Base-by-base conservation (phyloP, 2,888 invertebrate species). In the Belgica antarctica region DNA sequence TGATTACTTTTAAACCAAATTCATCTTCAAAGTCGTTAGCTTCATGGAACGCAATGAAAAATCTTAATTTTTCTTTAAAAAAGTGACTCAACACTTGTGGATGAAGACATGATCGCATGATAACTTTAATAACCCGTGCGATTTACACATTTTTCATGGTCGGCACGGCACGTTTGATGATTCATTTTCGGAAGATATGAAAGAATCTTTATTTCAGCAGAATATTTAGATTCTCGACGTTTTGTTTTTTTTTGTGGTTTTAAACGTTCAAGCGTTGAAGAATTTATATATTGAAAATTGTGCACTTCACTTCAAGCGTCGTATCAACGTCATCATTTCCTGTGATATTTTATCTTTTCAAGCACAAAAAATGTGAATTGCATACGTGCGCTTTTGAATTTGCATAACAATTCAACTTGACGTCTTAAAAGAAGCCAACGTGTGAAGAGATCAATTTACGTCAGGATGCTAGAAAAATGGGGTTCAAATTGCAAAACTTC, bases 131-230 rank as follows among this genome's bases (percentile, higher is more conserved):
- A 62, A 24, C 36, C 34, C 36, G 19, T n/a, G 19, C 62, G 34
- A 62, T 62, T 62, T 62, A 62, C 62, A 62, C 62, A 62, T 8
- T 62, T 24, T 62, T 62, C 19, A 17, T 36, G 62, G 34, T 62
- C 41, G 36, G 36, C 62, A 22, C 41, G 36, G 36, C 62, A 22
- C 52, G 24, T 24, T 19, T 22, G 36, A 62, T 62, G 34, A 24
- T 31, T 15, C 19, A 12, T 24, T 34, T 36, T 24, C 36, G 34
- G 19, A 57, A 1, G 12, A 10, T 8, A 10, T 17, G 15, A 59
- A 59, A n/a, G 59, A 10, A 10, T 52, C 19, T 52, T 12, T 17
- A 19, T 1, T 52, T 15, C 52, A 31, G 46, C 3, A 46, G 46
- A 46, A 12, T 46, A n/a, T 12, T 7, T 15, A 52, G 17, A 8